phyloP scores from a whole-genome alignment of 2,888 invertebrate genomes.

The Seira sanloemensis region DNA sequence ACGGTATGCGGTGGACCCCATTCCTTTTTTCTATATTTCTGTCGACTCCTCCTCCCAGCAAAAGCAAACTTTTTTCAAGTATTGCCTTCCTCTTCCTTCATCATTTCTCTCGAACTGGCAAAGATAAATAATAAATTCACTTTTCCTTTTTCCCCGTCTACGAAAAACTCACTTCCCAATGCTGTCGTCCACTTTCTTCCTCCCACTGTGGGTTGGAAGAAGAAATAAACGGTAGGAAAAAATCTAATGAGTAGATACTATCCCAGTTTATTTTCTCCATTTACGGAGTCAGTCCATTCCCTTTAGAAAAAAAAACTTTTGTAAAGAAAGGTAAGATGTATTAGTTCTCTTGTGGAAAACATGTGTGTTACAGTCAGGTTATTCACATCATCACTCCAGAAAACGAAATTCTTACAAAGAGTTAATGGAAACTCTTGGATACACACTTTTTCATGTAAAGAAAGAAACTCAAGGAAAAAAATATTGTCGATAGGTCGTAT shows the following conservation, averaged over 20 bases:
- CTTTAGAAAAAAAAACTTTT: not conserved
- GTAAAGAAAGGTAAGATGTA: not conserved
- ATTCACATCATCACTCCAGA: constrained; percentile 59
- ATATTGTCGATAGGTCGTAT: constrained; percentile 36
- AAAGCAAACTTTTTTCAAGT: constrained; percentile 56
- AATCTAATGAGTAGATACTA: not conserved
- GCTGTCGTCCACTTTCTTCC: too few species aligned
- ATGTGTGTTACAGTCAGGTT: constrained; percentile 58
- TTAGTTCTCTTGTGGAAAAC: constrained; percentile 15
- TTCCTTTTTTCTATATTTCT: too few species aligned
- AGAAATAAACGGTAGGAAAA: not conserved
- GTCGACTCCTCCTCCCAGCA: constrained; percentile 33
- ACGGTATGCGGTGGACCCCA: not conserved
- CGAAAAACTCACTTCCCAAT: too few species aligned
- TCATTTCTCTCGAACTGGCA: constrained; percentile 32
- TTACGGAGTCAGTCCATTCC: not conserved
- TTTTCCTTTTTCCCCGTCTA: constrained; percentile 35
- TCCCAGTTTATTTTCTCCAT: not conserved
- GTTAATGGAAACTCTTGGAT: constrained; percentile 41
- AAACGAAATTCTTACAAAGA: constrained; percentile 28
- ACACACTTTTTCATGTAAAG: not conserved
- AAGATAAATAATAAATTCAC: constrained; percentile 63
- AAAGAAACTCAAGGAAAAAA: constrained; percentile 10
- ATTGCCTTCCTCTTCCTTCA: constrained; percentile 33
- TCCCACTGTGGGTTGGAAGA: too few species aligned